These are phyloP conservation scores for Pegea sp. DNA, from an alignment of 23 tunicate genomes.

Conservation along the genomic window DNA sequence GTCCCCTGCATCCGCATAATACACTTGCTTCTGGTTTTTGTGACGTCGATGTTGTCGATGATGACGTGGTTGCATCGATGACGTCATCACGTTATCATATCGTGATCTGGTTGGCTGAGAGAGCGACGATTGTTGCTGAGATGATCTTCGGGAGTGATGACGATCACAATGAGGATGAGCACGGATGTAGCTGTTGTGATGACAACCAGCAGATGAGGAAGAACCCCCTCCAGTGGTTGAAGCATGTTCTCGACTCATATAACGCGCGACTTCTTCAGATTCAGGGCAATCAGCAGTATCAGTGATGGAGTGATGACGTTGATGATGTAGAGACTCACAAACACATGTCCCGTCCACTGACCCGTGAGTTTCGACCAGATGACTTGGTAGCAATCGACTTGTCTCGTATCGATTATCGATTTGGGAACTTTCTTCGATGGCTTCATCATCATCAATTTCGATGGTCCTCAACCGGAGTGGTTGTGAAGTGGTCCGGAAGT, in stretches of 20 bases:
- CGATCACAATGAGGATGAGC: neutral
- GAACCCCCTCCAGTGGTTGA: neutral
- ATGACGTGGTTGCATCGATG: neutral
- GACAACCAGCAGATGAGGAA: neutral
- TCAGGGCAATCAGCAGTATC: conserved; percentile 16
- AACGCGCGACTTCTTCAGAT: conserved; percentile 32
- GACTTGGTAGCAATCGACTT: conserved; percentile 6
- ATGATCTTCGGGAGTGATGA: neutral
- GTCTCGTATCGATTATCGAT: no score
- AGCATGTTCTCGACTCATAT: conserved; percentile 3
- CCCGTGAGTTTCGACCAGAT: no score
- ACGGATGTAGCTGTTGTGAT: neutral
- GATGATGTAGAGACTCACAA: neutral
- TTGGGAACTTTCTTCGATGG: neutral
- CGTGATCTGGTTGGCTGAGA: conserved; percentile 6
- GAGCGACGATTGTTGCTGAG: conserved; percentile 5
- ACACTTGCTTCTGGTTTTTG: neutral
- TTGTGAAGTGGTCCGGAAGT: no score
- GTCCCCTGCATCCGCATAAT: neutral
- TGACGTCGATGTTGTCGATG: conserved; percentile 1
- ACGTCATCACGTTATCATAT: neutral
- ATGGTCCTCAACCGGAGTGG: no score
- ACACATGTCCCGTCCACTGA: conserved; percentile 7
- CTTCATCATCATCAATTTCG: conserved; percentile 10
- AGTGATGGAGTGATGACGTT: conserved; percentile 1